Conservation (phyloP, 30 jellyfish, hydroid and myxozoan genomes). For the Aurelia aurita region DNA sequence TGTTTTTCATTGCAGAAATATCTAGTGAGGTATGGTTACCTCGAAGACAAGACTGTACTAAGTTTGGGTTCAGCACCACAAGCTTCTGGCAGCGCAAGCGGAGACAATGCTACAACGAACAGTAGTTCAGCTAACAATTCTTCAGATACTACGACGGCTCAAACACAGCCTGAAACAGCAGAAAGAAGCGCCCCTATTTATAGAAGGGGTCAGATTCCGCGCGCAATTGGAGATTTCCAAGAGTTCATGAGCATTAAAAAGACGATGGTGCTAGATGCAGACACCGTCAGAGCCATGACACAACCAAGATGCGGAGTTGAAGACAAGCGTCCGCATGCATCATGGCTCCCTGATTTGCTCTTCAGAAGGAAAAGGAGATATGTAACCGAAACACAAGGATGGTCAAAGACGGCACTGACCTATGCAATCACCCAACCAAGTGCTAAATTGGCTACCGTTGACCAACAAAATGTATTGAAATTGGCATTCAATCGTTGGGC, state of each 20-base stretch:
- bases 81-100: neutral
- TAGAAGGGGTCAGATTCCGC: constrained; percentile 52
- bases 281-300: constrained; percentile 44
- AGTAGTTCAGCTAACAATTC: constrained; percentile 13
- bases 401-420: constrained; percentile 70
- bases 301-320: constrained; percentile 84
- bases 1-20: constrained; percentile 39
- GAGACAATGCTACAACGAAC: constrained; percentile 7
- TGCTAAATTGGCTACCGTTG: constrained; percentile 45
- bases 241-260: constrained; percentile 70
- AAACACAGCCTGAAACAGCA: constrained; percentile 33
- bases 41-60: constrained; percentile 31
- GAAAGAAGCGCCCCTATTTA: neutral
- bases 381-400: constrained; percentile 66
- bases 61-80: no score
- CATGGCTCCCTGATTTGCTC: constrained; percentile 72
- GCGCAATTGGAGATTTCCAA: constrained; percentile 83
- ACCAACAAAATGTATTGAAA: constrained; percentile 47
- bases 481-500: constrained; percentile 85
- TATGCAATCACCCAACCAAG: constrained; percentile 70
- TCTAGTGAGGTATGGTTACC: constrained; percentile 75
- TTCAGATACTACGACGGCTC: constrained; percentile 48
- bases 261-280: constrained; percentile 71
- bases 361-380: constrained; percentile 57
- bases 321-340: constrained; percentile 79